phyloP scores from a whole-genome alignment of 2,888 invertebrate genomes.

The Cheilosia grossa region DNA sequence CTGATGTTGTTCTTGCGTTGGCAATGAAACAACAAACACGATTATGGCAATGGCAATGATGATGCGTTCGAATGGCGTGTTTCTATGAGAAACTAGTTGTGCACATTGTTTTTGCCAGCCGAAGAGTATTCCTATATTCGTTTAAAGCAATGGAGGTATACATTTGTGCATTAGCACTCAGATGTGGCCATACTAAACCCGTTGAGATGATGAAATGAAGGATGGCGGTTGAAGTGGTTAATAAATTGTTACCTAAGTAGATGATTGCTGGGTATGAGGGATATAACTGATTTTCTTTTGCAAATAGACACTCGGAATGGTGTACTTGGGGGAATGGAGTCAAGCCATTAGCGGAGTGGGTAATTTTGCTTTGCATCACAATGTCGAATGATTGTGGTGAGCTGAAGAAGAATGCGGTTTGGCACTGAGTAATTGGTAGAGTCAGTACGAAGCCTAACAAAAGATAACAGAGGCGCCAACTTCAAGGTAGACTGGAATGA shows the following conservation, averaged over 20 bases:
- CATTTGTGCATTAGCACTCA: conserved; percentile 8
- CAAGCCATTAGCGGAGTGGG: too few species aligned
- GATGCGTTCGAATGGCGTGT: conserved; percentile 64
- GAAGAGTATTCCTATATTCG: conserved; percentile 11
- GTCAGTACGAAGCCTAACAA: too few species aligned
- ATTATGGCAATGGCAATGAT: conserved; percentile 53
- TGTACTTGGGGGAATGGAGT: too few species aligned
- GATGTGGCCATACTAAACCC: conserved; percentile 1
- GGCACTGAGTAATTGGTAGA: too few species aligned
- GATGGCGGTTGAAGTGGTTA: conserved; percentile 57
- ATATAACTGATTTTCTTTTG: conserved; percentile 53
- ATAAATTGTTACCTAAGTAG: conserved; percentile 63
- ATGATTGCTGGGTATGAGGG: conserved; percentile 46
- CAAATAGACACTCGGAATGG: conserved; percentile 33
- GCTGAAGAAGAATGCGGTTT: too few species aligned
- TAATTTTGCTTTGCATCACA: too few species aligned
- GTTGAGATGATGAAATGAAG: conserved; percentile 48
- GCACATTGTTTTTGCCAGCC: background rate
- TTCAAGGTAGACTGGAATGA: too few species aligned
- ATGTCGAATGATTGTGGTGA: too few species aligned
- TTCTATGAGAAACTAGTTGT: conserved; percentile 72
- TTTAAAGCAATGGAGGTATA: conserved; percentile 24
- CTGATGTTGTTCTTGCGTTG: conserved; percentile 16
- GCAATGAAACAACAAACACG: conserved; percentile 5
- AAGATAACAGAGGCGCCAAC: too few species aligned